These are phyloP conservation scores for Pogoniulus pusillus DNA, from an alignment of 2,797 vertebrate genomes.

Conservation along the genomic window DNA sequence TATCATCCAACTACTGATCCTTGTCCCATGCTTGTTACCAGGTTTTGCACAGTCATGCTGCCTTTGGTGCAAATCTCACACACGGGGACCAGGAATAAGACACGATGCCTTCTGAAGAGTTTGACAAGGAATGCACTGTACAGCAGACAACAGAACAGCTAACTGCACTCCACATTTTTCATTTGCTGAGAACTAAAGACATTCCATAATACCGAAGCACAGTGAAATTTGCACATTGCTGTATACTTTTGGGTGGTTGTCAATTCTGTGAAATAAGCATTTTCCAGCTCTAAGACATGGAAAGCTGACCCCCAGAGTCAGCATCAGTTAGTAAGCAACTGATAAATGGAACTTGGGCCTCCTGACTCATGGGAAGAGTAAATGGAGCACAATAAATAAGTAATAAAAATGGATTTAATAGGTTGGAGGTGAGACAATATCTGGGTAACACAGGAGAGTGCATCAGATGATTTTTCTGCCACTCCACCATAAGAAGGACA, in stretches of 20 bases:
- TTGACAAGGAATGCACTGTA: neutral
- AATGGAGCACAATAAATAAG: neutral
- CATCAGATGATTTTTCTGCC: neutral
- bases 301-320: neutral
- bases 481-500: too few relatives aligned
- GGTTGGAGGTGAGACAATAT: neutral
- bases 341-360: neutral
- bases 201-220: neutral
- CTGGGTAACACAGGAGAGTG: neutral
- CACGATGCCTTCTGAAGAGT: neutral
- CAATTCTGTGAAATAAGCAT: neutral
- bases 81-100: neutral
- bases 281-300: neutral
- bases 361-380: neutral
- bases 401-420: neutral
- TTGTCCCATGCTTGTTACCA: accelerated
- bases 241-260: neutral
- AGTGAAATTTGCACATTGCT: neutral
- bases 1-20: neutral
- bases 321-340: neutral
- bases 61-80: neutral
- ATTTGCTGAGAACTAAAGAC: neutral
- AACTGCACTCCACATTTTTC: neutral
- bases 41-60: neutral
- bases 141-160: neutral